Percentiles rank a stretch among this genome's conserved stretches.
Conservation (phyloP, 2,797 vertebrate genomes). For the Gymnocypris eckloni region DNA sequence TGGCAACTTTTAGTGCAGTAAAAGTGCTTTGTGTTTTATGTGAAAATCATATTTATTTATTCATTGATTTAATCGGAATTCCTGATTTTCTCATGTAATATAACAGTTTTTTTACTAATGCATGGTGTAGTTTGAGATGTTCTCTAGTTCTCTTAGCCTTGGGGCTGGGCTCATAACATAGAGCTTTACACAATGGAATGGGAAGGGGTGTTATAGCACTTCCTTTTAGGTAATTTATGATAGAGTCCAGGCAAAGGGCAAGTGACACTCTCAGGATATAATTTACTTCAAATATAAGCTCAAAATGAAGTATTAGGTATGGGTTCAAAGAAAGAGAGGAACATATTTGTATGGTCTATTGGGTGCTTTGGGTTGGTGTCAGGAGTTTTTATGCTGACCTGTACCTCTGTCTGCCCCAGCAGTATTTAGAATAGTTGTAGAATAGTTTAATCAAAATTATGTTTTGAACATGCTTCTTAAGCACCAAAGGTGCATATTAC, state of each 20-base stretch:
- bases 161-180: slow-evolving; percentile 39
- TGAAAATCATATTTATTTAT: background rate
- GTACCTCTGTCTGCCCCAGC: background rate
- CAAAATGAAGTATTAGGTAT: background rate
- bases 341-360: slow-evolving; percentile 26
- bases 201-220: slow-evolving; percentile 42
- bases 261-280: slow-evolving; percentile 25
- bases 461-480: background rate
- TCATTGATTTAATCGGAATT: background rate
- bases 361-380: slow-evolving; percentile 2
- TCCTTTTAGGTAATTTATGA: slow-evolving; percentile 51
- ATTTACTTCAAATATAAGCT: slow-evolving; percentile 28
- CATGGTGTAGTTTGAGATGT: background rate
- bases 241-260: slow-evolving; percentile 33
- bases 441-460: too few species aligned
- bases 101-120: background rate
- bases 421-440: background rate
- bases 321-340: slow-evolving; percentile 23
- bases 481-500: background rate
- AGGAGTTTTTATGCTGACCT: background rate
- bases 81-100: background rate
- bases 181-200: slow-evolving; percentile 47
- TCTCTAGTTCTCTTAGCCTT: slow-evolving; percentile 44
- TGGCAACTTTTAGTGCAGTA: background rate
- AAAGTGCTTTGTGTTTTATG: background rate